Evolutionary conservation across 2,888 invertebrate genomes (phyloP).

Genomic region (Spicauda simplicius): DNA sequence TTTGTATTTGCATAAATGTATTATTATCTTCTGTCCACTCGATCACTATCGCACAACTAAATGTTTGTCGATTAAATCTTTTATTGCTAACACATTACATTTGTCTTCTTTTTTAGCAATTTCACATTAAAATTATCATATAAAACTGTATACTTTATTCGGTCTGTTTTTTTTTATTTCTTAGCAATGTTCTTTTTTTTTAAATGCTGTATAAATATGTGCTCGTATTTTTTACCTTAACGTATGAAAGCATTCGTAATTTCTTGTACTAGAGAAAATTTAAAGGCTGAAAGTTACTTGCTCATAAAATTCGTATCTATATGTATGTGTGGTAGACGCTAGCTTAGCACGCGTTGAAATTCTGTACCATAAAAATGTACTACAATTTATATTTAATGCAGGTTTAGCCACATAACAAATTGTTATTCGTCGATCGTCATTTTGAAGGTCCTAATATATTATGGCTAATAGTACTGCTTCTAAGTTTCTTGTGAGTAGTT

Average conservation of each 20-base stretch:
- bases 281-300: slow-evolving; percentile 62
- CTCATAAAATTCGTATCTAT: slow-evolving; percentile 50
- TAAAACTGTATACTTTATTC: no score
- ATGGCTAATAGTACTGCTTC: no score
- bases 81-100: no score
- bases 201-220: background rate
- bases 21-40: no score
- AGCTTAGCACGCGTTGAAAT: slow-evolving; percentile 27
- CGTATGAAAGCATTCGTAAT: slow-evolving; percentile 1
- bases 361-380: background rate
- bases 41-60: no score
- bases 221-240: background rate
- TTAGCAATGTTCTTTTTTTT: background rate
- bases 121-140: no score
- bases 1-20: no score
- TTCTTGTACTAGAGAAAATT: slow-evolving; percentile 27
- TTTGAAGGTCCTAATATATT: no score
- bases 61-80: no score
- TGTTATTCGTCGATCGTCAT: background rate
- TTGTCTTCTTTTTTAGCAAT: no score
- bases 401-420: background rate
- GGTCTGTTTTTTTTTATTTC: background rate
- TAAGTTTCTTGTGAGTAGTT: no score
- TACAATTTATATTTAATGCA: slow-evolving; percentile 2
- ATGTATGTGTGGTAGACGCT: slow-evolving; percentile 37